Evolutionary conservation across 2,797 vertebrate species (phyloP).

Genomic region (Picus viridis): DNA sequence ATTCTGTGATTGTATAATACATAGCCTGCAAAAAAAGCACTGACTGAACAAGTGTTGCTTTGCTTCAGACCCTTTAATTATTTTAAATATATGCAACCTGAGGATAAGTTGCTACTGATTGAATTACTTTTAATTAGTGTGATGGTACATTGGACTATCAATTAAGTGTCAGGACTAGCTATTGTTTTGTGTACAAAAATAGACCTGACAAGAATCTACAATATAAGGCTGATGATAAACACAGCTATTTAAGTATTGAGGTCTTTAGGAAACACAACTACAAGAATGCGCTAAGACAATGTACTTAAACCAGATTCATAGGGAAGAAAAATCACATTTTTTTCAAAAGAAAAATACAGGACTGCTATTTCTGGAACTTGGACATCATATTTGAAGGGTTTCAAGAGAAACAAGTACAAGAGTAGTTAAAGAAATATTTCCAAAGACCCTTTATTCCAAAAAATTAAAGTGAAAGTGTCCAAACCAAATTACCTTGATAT

Average conservation of each 20-base stretch:
- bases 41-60: not conserved
- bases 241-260: not conserved
- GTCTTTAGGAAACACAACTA: not conserved
- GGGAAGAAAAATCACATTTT: fast-evolving
- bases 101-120: not conserved
- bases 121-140: not conserved
- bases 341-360: not conserved
- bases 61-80: not conserved
- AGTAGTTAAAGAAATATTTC: not conserved
- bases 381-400: not conserved
- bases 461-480: not conserved
- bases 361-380: not conserved
- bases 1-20: too few relatives aligned
- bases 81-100: not conserved
- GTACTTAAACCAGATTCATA: not conserved
- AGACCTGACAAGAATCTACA: not conserved
- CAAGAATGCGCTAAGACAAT: not conserved
- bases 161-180: not conserved
- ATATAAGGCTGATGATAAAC: not conserved
- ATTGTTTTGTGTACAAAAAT: not conserved
- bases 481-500: not conserved
- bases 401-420: not conserved
- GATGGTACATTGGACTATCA: not conserved
- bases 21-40: not conserved
- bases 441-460: not conserved